Percentiles rank a stretch among this genome's conserved stretches.
phyloP scores from a whole-genome alignment of 2,888 invertebrate genomes.

The Cabera pusaria region DNA sequence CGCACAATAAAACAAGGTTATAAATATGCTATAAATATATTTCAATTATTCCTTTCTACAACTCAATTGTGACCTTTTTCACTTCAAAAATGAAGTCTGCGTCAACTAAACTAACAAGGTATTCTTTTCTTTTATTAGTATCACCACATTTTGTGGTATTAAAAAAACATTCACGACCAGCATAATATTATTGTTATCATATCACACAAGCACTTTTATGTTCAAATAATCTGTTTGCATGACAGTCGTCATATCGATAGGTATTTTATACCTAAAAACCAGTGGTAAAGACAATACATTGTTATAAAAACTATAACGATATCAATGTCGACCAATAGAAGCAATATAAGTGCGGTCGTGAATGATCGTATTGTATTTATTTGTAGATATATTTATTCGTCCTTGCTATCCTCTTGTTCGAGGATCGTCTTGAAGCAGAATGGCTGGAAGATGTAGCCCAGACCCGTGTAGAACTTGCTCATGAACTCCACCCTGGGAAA shows the following conservation, averaged over 20 bases:
- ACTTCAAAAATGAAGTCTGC: slow-evolving; percentile 30
- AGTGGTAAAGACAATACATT: slow-evolving; percentile 11
- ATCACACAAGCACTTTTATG: too few species aligned
- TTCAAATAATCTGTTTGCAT: slow-evolving; percentile 9
- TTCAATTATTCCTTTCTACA: slow-evolving; percentile 44
- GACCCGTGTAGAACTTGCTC: slow-evolving; percentile 95
- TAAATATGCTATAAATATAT: slow-evolving; percentile 66
- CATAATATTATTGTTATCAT: too few species aligned
- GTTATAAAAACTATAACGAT: slow-evolving; percentile 23
- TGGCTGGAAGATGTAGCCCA: slow-evolving; percentile 92
- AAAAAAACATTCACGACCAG: too few species aligned
- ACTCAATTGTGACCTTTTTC: slow-evolving; percentile 61
- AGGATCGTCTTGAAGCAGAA: slow-evolving; percentile 92
- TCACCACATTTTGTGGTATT: too few species aligned
- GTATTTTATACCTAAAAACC: too few species aligned
- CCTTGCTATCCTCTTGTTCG: slow-evolving; percentile 77
- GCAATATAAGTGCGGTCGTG: too few species aligned
- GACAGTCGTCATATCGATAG: slow-evolving; percentile 15
- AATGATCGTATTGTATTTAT: too few species aligned
- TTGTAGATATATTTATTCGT: slow-evolving; percentile 52
- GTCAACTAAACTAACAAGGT: too few species aligned
- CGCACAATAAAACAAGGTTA: slow-evolving; percentile 47
- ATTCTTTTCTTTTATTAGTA: too few species aligned
- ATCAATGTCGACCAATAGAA: slow-evolving; percentile 10
- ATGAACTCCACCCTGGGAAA: slow-evolving; percentile 95